Base-by-base conservation (phyloP, 1,140 invertebrate genomes). In the Probaryconus sp. region DNA sequence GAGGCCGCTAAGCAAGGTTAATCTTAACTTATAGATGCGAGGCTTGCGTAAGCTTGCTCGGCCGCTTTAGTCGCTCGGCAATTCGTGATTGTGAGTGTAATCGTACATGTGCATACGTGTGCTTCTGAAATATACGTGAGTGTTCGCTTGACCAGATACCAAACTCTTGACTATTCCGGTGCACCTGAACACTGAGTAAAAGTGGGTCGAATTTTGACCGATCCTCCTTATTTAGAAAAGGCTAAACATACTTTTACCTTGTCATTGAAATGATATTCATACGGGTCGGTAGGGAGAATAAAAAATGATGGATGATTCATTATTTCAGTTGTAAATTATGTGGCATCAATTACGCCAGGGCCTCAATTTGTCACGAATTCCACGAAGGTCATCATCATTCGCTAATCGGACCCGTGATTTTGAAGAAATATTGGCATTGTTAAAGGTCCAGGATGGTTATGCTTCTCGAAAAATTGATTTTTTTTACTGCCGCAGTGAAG, bases 11-110 rank as follows among this genome's bases (percentile, higher is more conserved):
- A 85, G 83, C 83, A 84, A 86, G 82, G 83, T 83, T 86, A 85
- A 85, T 86, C 83, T 85, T 81, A 82, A 85, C 82, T 84, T 84
- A 81, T 85, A 79, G 79, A 75, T 68, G 78, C 79, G 73, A 78
- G 61, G 38, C 77, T 85, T 85, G 81, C 84, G 82, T 81, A 85
- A 85, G 78, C 74, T 72, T 58, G 37, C 60, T 60, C 18, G 26
- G 16, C 21, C 43, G 45, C 26, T 28, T 69, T 24, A 10, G 11
- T 10, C 13, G 7, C 20, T 4, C 7, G n/a, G n/a, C n/a, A n/a
- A n/a, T n/a, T n/a, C n/a, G n/a, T n/a, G n/a, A n/a, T n/a, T n/a
- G n/a, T n/a, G n/a, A n/a, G n/a, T n/a, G n/a, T n/a, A n/a, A n/a
- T 6, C 38, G 7, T 18, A 7, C 37, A 45, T 47, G 30, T 50